Base-by-base conservation (phyloP, 37 sponge, comb jelly and placozoan species). In the Hexactinellida sp. region DNA sequence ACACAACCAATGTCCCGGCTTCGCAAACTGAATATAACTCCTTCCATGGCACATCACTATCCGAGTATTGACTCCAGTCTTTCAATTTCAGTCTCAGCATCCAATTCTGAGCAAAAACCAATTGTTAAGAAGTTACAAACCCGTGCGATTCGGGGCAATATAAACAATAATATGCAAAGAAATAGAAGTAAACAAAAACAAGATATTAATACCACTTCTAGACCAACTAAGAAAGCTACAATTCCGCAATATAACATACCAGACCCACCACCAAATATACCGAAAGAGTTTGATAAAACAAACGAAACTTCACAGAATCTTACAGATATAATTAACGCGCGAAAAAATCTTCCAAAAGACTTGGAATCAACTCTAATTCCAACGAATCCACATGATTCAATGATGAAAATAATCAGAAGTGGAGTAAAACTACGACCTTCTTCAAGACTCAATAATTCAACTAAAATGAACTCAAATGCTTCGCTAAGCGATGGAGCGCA, bases 381-480 rank as follows among this genome's bases (percentile, higher is more conserved):
- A 9, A 19, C 52, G 16, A 63, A 63, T 63, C 76, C 76, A 10
- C 76, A 63, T 23, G 76, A 63, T 10, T 25, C 76, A 32, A 63
- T 63, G 76, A 63, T 63, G 76, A 63, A 63, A 28, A 63, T 63
- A n/a, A 63, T 63, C 21, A 7, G 76, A 63, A 63, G 76, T 63
- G 76, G 76, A 7, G 30, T 63, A 25, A 10, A n/a, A 23, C 30
- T 63, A 23, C 21, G 30, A 23, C n/a, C n/a, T n/a, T n/a, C n/a
- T n/a, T n/a, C 76, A 28, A 63, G 19, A 25, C 25, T 21, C 3
- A 10, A 63, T 63, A 23, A 63, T 23, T 21, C 3, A 63, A 3
- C 13, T 5, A n/a, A 63, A 3, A 47, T 47, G 9, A 63, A n/a
- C 13, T 23, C 76, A 7, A 63, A 23, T n/a, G 30, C 76, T 10